Conservation (phyloP, 2,113 vertebrate species). For the Lipotes vexillifer region DNA sequence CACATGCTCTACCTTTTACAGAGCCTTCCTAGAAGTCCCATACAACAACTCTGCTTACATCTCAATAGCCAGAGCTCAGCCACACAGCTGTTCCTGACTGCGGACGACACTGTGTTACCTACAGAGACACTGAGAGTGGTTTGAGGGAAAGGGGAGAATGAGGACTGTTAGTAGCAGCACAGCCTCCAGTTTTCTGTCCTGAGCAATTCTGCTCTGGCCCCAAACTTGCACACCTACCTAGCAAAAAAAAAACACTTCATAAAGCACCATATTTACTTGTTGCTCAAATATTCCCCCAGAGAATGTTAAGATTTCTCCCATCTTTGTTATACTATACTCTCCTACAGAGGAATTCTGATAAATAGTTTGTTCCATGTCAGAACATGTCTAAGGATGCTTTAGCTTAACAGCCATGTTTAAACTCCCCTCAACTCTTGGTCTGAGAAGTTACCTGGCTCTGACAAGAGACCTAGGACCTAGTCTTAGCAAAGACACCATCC, state of each 20-base stretch:
- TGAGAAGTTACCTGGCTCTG: background rate
- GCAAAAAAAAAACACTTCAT: background rate
- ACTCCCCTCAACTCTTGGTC: background rate
- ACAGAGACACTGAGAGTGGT: rapidly evolving
- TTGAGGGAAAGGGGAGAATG: background rate
- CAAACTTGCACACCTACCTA: background rate
- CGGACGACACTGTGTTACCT: background rate
- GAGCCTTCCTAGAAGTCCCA: background rate
- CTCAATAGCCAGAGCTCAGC: background rate
- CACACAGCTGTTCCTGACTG: too few species aligned
- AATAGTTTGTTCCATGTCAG: background rate
- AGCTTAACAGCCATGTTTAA: background rate
- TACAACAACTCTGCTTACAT: background rate
- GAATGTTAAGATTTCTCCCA: background rate
- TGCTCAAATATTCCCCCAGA: background rate
- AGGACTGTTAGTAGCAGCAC: rapidly evolving
- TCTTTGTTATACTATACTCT: background rate
- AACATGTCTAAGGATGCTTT: background rate
- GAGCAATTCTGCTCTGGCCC: background rate
- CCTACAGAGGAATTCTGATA: background rate
- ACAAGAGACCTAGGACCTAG: background rate
- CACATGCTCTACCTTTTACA: background rate
- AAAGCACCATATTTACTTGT: background rate
- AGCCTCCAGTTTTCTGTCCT: background rate
- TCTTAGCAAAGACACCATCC: background rate